phyloP scores from a whole-genome alignment of 1,140 invertebrate genomes.

The Neocloeon triangulifer region DNA sequence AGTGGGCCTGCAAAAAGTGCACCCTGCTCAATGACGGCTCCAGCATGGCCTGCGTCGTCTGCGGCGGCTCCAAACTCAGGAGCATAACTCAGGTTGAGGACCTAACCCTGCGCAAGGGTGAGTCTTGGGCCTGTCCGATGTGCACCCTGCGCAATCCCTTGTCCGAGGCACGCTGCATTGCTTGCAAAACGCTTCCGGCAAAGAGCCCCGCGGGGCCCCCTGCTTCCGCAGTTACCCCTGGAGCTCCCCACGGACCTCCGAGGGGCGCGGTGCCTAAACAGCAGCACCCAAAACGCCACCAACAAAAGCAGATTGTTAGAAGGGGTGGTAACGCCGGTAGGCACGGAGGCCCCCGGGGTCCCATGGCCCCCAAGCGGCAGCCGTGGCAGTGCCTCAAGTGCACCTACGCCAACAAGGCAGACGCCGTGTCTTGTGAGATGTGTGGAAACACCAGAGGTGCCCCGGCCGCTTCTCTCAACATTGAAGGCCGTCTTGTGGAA shows the following conservation, averaged over 20 bases:
- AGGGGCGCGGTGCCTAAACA: neutral
- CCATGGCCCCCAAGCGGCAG: neutral
- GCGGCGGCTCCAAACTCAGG: conserved; percentile 53
- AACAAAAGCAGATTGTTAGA: conserved; percentile 11
- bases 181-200: conserved; percentile 38
- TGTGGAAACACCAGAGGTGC: conserved; percentile 35
- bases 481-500: too few relatives aligned
- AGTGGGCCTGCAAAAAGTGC: conserved; percentile 78
- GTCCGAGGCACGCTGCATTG: conserved; percentile 42
- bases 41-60: conserved; percentile 50
- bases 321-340: neutral
- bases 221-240: neutral
- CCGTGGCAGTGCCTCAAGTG: conserved; percentile 59
- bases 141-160: conserved; percentile 71
- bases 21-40: conserved; percentile 53
- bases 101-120: conserved; percentile 42
- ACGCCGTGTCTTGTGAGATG: conserved; percentile 52
- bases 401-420: conserved; percentile 54
- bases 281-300: neutral
- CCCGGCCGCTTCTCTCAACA: neutral
- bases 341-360: neutral
- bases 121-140: conserved; percentile 48
- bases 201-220: too few relatives aligned
- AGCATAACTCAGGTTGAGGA: conserved; percentile 40
- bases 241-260: neutral